These are phyloP conservation scores for Entelurus aequoreus DNA, from an alignment of 2,113 vertebrate species.

Conservation along the genomic window DNA sequence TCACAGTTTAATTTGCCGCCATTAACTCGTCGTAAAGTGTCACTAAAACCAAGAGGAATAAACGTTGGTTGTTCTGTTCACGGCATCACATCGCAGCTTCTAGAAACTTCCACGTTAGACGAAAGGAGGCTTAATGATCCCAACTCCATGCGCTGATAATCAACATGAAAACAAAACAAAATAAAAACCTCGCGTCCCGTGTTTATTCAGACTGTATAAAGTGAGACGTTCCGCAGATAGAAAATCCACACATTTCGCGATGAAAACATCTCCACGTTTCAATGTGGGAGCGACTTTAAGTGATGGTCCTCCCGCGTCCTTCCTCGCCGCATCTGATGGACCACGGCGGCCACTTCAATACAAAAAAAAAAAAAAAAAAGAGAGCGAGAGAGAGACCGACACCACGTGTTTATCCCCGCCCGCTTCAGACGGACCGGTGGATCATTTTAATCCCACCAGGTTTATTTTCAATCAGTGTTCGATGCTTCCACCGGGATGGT, in stretches of 20 bases:
- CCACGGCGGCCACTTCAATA: slow-evolving; percentile 68
- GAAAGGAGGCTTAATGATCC: not conserved
- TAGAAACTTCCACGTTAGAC: not conserved
- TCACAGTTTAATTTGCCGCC: slow-evolving; percentile 3
- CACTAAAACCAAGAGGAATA: slow-evolving; percentile 10
- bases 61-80: slow-evolving; percentile 15
- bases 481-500: slow-evolving; percentile 38
- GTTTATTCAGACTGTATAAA: too few relatives aligned
- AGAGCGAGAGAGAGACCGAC: slow-evolving; percentile 42
- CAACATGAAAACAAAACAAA: too few relatives aligned
- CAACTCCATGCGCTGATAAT: not conserved
- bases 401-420: slow-evolving; percentile 74
- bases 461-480: slow-evolving; percentile 51
- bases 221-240: not conserved
- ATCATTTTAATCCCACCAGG: slow-evolving; percentile 31
- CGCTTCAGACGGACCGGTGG: slow-evolving; percentile 55
- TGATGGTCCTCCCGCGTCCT: slow-evolving; percentile 42
- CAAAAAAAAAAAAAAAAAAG: slow-evolving; percentile 3
- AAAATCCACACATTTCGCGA: not conserved
- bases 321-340: slow-evolving; percentile 63
- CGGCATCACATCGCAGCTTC: slow-evolving; percentile 43
- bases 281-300: not conserved
- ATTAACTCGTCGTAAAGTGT: slow-evolving; percentile 4
- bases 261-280: not conserved
- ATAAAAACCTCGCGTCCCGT: not conserved